Evolutionary conservation across 2,888 invertebrate species (phyloP).

Genomic region (Acronicta psi): DNA sequence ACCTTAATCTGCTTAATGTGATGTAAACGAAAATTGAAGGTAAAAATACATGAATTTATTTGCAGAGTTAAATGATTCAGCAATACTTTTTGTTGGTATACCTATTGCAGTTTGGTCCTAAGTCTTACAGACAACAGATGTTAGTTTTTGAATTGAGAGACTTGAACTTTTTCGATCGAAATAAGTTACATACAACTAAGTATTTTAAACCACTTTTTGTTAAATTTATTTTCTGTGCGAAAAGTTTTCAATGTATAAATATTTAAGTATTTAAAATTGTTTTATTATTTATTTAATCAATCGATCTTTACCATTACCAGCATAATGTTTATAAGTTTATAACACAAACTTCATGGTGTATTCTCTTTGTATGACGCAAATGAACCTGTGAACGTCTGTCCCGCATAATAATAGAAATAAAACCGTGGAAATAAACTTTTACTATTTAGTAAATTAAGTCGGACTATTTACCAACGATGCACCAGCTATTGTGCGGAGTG

Average conservation of each 20-base stretch:
- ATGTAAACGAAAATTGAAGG: slow-evolving; percentile 38
- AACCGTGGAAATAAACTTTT: slow-evolving; percentile 8
- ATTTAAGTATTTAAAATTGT: too few species aligned
- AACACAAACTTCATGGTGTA: background rate
- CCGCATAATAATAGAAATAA: slow-evolving; percentile 2
- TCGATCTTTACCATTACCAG: background rate
- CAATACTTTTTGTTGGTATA: too few species aligned
- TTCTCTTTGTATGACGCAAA: background rate
- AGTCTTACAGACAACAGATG: too few species aligned
- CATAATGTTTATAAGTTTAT: background rate
- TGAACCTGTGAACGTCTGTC: background rate
- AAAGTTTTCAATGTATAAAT: too few species aligned
- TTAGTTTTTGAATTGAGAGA: too few species aligned
- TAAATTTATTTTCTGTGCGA: too few species aligned
- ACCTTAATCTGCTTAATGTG: slow-evolving; percentile 55
- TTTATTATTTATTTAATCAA: background rate
- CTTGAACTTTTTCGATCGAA: too few species aligned
- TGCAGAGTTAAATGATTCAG: background rate
- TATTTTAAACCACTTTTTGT: too few species aligned
- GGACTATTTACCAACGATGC: slow-evolving; percentile 10
- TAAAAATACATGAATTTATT: slow-evolving; percentile 3
- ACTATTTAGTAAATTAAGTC: slow-evolving; percentile 5
- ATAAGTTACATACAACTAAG: too few species aligned
- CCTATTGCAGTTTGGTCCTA: too few species aligned
- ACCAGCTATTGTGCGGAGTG: background rate